Base-by-base conservation (phyloP, 2,888 invertebrate genomes). In the Antitype chi region DNA sequence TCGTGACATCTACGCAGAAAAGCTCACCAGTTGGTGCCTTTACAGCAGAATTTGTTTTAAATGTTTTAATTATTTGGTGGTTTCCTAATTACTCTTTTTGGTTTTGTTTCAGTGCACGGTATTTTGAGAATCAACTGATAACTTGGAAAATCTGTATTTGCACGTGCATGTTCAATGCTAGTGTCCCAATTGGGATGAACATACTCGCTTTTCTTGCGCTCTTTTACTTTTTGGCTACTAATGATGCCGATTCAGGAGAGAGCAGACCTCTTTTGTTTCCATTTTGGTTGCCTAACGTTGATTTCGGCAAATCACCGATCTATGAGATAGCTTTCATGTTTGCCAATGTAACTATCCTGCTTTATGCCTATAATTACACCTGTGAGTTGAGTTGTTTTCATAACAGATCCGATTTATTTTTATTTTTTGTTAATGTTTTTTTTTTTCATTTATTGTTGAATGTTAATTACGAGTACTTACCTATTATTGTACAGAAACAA, bases 191-290 rank as follows among this genome's bases (percentile, higher is more conserved):
- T 0, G 89, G 85, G 8, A 91, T 94, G 87, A 84, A 90, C 0
- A 2, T 74, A 0, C 89, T 92, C 11, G 82, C 91, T 0, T 63
- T 60, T 11, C 4, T 79, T 0, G 62, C 87, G 0, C 87, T 94
- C 0, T 9, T 92, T 0, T 91, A 88, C 59, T 91, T 89, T 75
- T n/a, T 90, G 15, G 53, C 77, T 0, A 91, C 88, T 1, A 86
- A 90, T 43, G 80, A 88, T 1, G 84, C 90, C 4, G 90, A 82
- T 0, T 89, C 90, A 6, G 86, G 78, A 52, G 84, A 73, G 0
- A 77, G 85, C 23, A 90, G 93, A 72, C 93, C 94, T 6, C 79
- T 94, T 38, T 80, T 93, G 5, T 94, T 94, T 66, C 94, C 95
- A 1, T 90, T 92, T 73, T 94, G 93, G 94, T 53, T 90, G 13